Percentiles rank a stretch among this genome's conserved stretches.
phyloP scores from a whole-genome alignment of 2,113 vertebrate genomes.

The Serilophus lunatus region DNA sequence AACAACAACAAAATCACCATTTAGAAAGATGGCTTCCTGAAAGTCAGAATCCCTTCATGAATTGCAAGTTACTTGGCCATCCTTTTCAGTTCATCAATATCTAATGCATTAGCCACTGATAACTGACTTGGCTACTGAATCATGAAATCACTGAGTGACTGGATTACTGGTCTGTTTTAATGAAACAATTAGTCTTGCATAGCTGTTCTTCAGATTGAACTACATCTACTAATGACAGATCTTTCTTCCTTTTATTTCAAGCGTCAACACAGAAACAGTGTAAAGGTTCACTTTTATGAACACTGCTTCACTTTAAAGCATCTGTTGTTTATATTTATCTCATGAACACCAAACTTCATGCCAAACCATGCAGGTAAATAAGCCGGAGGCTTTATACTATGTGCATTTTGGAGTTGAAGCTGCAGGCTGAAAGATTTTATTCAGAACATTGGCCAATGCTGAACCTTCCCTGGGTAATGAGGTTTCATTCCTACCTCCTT shows the following conservation, averaged over 20 bases:
- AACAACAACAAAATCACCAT: neutral
- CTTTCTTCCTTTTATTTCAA: neutral
- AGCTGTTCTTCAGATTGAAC: neutral
- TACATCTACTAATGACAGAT: neutral
- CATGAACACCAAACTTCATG: neutral
- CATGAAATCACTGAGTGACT: neutral
- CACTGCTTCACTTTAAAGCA: neutral
- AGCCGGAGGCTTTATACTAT: neutral
- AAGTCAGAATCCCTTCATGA: neutral
- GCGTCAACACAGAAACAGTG: neutral
- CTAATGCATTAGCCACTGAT: neutral
- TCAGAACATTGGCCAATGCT: neutral
- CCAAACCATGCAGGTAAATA: neutral
- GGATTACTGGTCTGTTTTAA: neutral
- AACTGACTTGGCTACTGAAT: neutral
- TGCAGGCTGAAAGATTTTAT: neutral
- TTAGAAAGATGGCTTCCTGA: neutral
- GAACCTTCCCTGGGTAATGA: neutral
- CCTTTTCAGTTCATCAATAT: neutral
- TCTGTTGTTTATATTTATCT: neutral
- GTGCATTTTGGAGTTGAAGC: neutral
- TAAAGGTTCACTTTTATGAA: neutral
- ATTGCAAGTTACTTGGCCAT: neutral
- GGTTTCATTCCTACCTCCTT: constrained; percentile 74
- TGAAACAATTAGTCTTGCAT: neutral